These are phyloP conservation scores for Amblyornis subalaris DNA, from an alignment of 2,113 vertebrate genomes.

Conservation along the genomic window DNA sequence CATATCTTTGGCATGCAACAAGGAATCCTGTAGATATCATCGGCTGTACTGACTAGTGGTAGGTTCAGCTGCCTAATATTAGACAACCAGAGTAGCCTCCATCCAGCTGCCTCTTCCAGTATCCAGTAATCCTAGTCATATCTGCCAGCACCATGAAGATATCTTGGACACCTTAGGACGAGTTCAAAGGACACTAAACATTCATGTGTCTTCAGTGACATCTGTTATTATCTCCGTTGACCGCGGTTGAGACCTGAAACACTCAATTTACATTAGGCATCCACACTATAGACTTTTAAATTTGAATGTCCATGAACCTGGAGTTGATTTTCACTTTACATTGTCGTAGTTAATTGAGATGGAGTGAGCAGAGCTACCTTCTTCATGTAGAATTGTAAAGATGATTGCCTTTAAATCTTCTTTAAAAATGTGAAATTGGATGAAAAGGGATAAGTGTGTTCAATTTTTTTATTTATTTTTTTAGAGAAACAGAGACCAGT, in stretches of 20 bases:
- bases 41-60: background rate
- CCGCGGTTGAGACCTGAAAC: fast-evolving
- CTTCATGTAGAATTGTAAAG: background rate
- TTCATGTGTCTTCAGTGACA: background rate
- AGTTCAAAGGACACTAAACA: background rate
- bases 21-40: background rate
- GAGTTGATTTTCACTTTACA: background rate
- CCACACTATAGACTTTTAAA: background rate
- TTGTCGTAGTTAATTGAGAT: background rate
- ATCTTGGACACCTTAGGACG: background rate
- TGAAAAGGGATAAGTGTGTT: background rate
- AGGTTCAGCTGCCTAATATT: background rate
- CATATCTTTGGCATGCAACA: background rate
- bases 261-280: background rate
- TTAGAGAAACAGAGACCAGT: background rate
- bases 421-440: conserved; percentile 29
- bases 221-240: background rate
- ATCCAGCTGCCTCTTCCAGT: background rate
- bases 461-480: background rate
- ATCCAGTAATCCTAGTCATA: background rate
- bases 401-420: background rate
- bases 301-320: background rate
- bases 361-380: background rate
- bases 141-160: background rate
- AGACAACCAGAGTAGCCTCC: background rate